Conservation (phyloP, 1,140 invertebrate genomes). For the Phthorimaea operculella region DNA sequence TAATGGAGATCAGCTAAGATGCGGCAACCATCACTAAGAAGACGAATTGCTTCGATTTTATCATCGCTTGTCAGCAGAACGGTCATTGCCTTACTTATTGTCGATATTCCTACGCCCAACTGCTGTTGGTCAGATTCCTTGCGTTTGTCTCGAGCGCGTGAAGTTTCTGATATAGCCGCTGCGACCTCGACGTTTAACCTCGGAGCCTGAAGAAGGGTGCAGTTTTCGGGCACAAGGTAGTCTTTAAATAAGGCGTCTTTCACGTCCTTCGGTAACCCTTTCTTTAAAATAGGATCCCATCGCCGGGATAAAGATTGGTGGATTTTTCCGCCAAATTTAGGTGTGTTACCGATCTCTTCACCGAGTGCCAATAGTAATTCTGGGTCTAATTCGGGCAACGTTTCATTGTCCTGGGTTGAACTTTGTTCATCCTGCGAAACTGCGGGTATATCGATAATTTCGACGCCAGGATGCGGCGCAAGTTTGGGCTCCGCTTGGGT, state of each 20-base stretch:
- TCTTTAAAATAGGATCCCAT: not conserved
- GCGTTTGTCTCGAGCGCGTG: not conserved
- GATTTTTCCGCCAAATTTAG: not conserved
- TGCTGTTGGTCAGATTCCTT: conserved; percentile 1
- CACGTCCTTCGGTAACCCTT: not conserved
- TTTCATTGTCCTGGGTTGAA: too few relatives aligned
- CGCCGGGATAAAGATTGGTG: not conserved
- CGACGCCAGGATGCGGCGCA: too few relatives aligned
- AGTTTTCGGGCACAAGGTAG: conserved; percentile 1
- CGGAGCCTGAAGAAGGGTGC: not conserved
- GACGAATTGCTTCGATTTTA: conserved; percentile 1
- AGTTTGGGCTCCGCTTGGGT: too few relatives aligned
- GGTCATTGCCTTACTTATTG: not conserved
- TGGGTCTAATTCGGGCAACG: not conserved
- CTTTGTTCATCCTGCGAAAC: too few relatives aligned
- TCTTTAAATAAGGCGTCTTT: conserved; percentile 1
- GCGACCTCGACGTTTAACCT: not conserved
- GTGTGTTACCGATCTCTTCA: not conserved
- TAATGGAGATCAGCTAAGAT: not conserved
- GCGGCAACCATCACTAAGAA: not conserved
- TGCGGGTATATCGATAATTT: too few relatives aligned
- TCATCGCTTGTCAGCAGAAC: conserved; percentile 2
- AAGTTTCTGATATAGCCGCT: not conserved
- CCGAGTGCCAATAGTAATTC: not conserved
- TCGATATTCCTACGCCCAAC: not conserved